Evolutionary conservation across 2,888 invertebrate species (phyloP), one percentile per base, ranked within the genome.

Genomic region (Rhopalosiphum nymphaeae): DNA sequence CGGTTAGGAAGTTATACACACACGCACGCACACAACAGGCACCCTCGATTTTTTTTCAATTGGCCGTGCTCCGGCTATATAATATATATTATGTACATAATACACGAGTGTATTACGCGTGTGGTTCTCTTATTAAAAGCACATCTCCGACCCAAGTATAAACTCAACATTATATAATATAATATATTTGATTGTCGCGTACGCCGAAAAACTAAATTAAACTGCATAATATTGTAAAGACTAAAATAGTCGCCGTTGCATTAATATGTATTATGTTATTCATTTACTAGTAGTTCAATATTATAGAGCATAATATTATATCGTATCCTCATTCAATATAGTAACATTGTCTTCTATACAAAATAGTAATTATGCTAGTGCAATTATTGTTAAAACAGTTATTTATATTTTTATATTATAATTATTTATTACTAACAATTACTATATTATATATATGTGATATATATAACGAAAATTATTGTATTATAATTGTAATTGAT

Each of bases 1-100:
- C 46, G 61, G 61, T 87, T 61, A 91, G 85, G 42, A 91, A 46
- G 57, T 57, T 86, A 53, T 42, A 89, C 16, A 61, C 13, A 26
- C 9, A 44, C 21, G 2, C 5, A 3, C n/a, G n/a, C 44, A 29
- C 42, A 26, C 53, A 89, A 7, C 26, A 25, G 42, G 13, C 16
- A 61, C 13, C 44, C 13, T 44, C 29, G 78, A 13, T 89, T 29
- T 89, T 29, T 44, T 25, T 49, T 88, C 88, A 36, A 88, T 88
- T 53, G 53, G 29, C 53, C 88, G 53, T 53, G 36, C 29, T 87
- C 87, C 1, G 49, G 3, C 36, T 21, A 36, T 16, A 67, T n/a
- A 67, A 56, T 88, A 42, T 26, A 44, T 78, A 36, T 42, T 57
- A 44, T 25, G 57, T 89, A 26, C 78, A 36, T 36, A 21, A 21